Evolutionary conservation across 2,888 invertebrate species (phyloP), one percentile per base, ranked within the genome.

Genomic region (Melanchra persicariae): DNA sequence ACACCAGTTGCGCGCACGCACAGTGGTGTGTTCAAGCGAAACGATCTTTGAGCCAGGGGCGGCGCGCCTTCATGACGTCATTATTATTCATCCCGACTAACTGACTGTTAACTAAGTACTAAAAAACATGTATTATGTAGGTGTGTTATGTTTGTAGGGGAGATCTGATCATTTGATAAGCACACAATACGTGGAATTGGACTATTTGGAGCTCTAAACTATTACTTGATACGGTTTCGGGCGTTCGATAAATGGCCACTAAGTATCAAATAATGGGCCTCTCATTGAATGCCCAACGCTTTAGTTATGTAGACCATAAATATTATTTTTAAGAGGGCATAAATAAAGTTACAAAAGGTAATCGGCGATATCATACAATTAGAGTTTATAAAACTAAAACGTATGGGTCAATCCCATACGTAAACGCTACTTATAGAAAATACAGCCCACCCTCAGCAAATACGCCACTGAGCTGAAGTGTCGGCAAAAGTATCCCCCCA

Each of bases 51-150:
- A 93, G 93, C 91, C 88, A 84, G 87, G 85, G 86, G 87, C 85
- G 89, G 88, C 88, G 87, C 88, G 90, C 89, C 90, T 90, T 81
- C 82, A 75, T 93, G 92, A 93, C 93, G 93, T 93, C 94, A 93
- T 88, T 87, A 89, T 90, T 91, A 91, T 91, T 91, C 88, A 90
- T 92, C 83, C 86, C 83, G 71, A 81, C 75, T 84, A 81, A 79
- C 77, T 86, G 77, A 73, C 79, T 81, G 80, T 75, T 81, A 81
- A 80, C 88, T 85, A 85, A 85, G 83, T 79, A 85, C 82, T 85
- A 78, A 84, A 83, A 83, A 83, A 70, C 75, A 77, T 83, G 65
- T 68, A 83, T 85, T 81, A 78, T 83, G 61, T 83, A 64, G 70
- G 80, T 77, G 81, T 80, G 82, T 79, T 85, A 59, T 80, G 57